Conservation (phyloP, 2,797 vertebrate species). For the Oreortyx pictus region DNA sequence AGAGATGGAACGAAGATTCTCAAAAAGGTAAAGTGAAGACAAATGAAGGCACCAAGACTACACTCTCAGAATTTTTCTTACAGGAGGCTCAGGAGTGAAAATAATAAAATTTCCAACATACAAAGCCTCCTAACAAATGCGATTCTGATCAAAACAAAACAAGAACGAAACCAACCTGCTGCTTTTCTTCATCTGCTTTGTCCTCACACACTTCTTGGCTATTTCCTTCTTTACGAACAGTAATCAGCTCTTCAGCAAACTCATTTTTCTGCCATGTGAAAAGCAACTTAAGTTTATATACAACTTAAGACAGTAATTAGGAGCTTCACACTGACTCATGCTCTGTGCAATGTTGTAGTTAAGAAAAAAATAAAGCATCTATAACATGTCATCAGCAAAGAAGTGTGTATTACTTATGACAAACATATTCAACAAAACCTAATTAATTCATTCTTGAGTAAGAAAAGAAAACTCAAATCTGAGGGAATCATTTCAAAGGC, state of each 20-base stretch:
- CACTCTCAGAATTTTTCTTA: background rate
- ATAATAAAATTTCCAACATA: background rate
- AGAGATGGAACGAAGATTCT: background rate
- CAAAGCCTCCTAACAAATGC: background rate
- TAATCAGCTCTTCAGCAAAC: conserved; percentile 14
- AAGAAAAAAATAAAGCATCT: background rate
- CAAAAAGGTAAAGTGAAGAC: background rate
- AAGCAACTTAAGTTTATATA: background rate
- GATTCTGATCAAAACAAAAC: background rate
- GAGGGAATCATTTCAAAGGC: background rate
- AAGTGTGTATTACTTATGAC: background rate
- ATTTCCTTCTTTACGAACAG: conserved; percentile 41
- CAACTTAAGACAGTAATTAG: background rate
- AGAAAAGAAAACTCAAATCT: background rate
- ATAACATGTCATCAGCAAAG: background rate
- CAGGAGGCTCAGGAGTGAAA: background rate
- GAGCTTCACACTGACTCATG: background rate
- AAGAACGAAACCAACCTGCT: background rate
- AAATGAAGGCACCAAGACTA: background rate
- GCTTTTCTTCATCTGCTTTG: conserved; percentile 24
- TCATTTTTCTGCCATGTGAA: conserved; percentile 56
- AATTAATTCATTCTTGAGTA: background rate
- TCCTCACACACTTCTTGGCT: conserved; percentile 2
- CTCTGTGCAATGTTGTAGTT: background rate
- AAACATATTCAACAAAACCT: background rate